Evolutionary conservation across 2,888 invertebrate species (phyloP).

Genomic region (Colletes collaris): DNA sequence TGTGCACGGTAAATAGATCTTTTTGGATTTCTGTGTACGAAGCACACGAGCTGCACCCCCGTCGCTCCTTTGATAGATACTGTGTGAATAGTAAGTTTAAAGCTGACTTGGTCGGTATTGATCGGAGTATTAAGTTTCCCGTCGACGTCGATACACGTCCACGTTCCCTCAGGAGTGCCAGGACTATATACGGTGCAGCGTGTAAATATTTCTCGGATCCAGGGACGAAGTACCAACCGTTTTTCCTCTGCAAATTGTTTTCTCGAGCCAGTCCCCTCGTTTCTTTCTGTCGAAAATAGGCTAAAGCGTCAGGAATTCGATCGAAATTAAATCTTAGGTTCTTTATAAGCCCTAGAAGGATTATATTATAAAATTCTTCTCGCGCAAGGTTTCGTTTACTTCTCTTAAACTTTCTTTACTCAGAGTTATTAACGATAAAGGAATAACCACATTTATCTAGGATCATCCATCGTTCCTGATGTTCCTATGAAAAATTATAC

Average conservation of each 20-base stretch:
- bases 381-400: too few relatives aligned
- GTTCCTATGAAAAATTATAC: conserved; percentile 16
- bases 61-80: conserved; percentile 16
- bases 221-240: conserved; percentile 7
- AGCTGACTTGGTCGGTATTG: conserved; percentile 21
- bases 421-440: too few relatives aligned
- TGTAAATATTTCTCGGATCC: conserved; percentile 20
- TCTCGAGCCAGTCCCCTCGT: background rate
- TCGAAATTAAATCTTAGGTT: too few relatives aligned
- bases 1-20: conserved; percentile 12
- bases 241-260: conserved; percentile 6
- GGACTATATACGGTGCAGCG: background rate
- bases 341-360: too few relatives aligned
- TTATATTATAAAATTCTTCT: too few relatives aligned
- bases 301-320: background rate
- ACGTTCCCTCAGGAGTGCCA: conserved; percentile 2
- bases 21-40: background rate
- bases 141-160: conserved; percentile 9
- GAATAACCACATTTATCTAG: too few relatives aligned
- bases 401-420: too few relatives aligned
- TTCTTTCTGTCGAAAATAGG: background rate
- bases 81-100: conserved; percentile 12
- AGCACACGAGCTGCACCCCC: too few relatives aligned
- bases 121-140: conserved; percentile 23
- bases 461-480: background rate